Evolutionary conservation across 2,888 invertebrate genomes (phyloP), one percentile per base, ranked within the genome.

Genomic region (Belgica antarctica): DNA sequence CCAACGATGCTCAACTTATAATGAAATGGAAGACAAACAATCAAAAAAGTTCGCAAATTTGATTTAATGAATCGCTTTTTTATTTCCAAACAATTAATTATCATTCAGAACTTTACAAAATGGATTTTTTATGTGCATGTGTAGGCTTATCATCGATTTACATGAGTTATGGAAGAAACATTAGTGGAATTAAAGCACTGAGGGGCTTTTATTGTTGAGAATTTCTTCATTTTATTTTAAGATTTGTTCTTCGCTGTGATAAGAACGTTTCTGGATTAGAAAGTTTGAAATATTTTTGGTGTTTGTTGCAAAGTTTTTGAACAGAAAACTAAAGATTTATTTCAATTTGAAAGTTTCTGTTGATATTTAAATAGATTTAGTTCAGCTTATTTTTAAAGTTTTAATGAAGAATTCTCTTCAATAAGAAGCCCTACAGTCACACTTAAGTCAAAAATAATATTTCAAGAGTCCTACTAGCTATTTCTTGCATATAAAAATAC

Each of bases 51-150:
- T 34, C 34, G 15, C 3, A n/a, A 41, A 41, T 22, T 52, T 12
- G 17, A 22, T 22, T 52, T 52, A 41, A 59, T 27, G 27, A 59
- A 22, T 59, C 22, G 8, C 17, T 52, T 59, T n/a, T n/a, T 59
- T 59, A 59, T 59, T 59, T 59, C 59, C 27, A 59, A 59, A 59
- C 25, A 59, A 59, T 57, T 22, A 57, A 57, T 57, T 22, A 57
- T 57, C 19, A 57, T 59, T 59, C n/a, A 27, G 27, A 59, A 27
- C 2, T 27, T 25, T 41, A 41, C 41, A 15, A 41, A 41, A 52
- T 59, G 59, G 25, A 59, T 3, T 59, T 27, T 59, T 59, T 59
- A 10, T 52, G 19, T 52, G 52, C 24, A 27, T 25, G 22, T 27
- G 22, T 59, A 27, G 1, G 25, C 25, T 59, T 27, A 27, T 25